phyloP scores from a whole-genome alignment of 2,113 vertebrate species.

The Pungitius pungitius region DNA sequence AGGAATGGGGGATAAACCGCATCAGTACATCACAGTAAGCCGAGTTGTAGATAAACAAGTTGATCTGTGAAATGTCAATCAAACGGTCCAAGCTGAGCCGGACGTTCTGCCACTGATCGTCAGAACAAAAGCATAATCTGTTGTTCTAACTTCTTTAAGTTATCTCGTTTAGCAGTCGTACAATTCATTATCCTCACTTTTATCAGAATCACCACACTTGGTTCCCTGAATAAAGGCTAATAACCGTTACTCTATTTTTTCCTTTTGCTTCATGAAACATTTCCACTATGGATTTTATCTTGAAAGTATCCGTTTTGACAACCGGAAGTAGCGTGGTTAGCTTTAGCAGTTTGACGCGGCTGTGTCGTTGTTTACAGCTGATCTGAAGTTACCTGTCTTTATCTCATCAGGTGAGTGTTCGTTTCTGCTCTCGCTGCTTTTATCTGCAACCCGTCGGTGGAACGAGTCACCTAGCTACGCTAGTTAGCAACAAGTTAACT shows the following conservation, averaged over 20 bases:
- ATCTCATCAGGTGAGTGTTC: conserved; percentile 8
- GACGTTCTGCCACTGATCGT: background rate
- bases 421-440: background rate
- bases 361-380: background rate
- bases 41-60: background rate
- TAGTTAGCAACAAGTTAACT: too few species aligned
- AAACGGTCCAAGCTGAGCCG: rapidly evolving
- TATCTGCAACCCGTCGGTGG: background rate
- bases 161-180: too few species aligned
- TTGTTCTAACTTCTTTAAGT: background rate
- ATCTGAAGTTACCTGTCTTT: background rate
- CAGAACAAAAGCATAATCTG: conserved; percentile 6
- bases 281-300: background rate
- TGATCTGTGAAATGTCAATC: background rate
- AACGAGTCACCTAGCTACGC: background rate
- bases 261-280: background rate
- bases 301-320: background rate
- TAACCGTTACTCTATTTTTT: background rate
- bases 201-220: background rate
- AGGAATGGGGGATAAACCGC: too few species aligned
- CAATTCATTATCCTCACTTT: background rate
- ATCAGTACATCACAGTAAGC: too few species aligned
- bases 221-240: background rate
- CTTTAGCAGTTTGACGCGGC: background rate
- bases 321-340: background rate